Evolutionary conservation across 2,797 vertebrate species (phyloP).

Genomic region (Chrysolophus pictus): DNA sequence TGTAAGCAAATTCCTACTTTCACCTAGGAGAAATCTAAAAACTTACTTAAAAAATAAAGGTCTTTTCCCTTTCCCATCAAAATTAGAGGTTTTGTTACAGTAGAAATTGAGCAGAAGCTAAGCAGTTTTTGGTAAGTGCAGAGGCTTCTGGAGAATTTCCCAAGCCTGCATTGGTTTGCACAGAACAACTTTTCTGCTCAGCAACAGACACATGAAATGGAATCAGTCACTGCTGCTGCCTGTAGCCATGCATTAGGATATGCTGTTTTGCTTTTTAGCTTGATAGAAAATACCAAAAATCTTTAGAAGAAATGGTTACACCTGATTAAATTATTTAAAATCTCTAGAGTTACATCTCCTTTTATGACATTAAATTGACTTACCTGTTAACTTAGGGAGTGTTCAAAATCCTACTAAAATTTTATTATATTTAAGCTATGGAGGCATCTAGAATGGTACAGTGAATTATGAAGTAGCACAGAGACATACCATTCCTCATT

Average conservation of each 20-base stretch:
- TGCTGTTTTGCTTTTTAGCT: constrained; percentile 62
- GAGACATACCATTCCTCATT: constrained; percentile 71
- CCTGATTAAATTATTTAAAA: constrained; percentile 78
- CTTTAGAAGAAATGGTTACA: constrained; percentile 68
- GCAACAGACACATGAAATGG: constrained; percentile 20
- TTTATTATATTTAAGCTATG: constrained; percentile 74
- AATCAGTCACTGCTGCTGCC: constrained; percentile 65
- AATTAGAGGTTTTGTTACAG: background rate
- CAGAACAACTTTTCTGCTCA: constrained; percentile 42
- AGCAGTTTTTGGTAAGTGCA: constrained; percentile 14
- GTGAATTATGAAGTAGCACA: constrained; percentile 66
- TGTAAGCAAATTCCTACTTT: background rate
- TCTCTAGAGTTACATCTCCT: constrained; percentile 74
- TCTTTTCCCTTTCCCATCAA: background rate
- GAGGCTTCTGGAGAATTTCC: constrained; percentile 45
- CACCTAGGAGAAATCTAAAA: background rate
- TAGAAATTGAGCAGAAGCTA: background rate
- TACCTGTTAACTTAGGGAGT: constrained; percentile 77
- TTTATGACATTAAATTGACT: constrained; percentile 73
- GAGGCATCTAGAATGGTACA: constrained; percentile 62
- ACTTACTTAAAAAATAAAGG: background rate
- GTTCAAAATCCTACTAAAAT: constrained; percentile 77
- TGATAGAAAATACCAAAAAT: constrained; percentile 62
- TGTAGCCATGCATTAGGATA: constrained; percentile 45
- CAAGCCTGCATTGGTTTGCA: constrained; percentile 10